These are phyloP conservation scores for Pollenia angustigena DNA, from an alignment of 2,888 invertebrate species.

Conservation along the genomic window DNA sequence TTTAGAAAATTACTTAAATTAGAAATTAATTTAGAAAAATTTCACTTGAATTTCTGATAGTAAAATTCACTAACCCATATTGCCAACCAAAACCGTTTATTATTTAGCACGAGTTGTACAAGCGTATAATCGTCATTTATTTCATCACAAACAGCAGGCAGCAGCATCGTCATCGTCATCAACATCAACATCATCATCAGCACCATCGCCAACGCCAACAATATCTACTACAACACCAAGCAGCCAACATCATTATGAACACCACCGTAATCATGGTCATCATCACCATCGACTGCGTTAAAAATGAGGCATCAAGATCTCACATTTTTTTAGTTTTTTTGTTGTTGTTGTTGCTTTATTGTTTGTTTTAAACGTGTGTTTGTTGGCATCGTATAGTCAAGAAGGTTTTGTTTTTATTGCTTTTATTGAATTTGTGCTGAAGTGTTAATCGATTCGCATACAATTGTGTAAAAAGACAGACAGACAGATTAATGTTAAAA, in stretches of 20 bases:
- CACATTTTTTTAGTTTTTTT: conserved; percentile 41
- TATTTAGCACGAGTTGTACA: conserved; percentile 47
- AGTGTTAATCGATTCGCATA: conserved; percentile 75
- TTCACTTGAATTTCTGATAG: too few relatives aligned
- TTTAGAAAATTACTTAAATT: too few relatives aligned
- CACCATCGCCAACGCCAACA: background rate
- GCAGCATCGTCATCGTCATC: conserved; percentile 8
- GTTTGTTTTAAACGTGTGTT: conserved; percentile 5
- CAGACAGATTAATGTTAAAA: conserved; percentile 75
- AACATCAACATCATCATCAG: background rate
- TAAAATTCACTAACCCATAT: conserved; percentile 8
- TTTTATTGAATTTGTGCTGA: conserved; percentile 60
- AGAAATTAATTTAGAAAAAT: too few relatives aligned
- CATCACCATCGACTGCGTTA: conserved; percentile 53
- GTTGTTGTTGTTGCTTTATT: conserved; percentile 17
- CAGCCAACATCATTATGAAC: background rate
- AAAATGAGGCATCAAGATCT: conserved; percentile 70
- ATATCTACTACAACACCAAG: background rate
- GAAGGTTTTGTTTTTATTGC: conserved; percentile 40
- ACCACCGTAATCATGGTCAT: conserved; percentile 47
- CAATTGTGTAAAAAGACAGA: conserved; percentile 67
- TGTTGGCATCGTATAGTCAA: conserved; percentile 23
- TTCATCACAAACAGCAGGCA: conserved; percentile 58
- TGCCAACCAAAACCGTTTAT: background rate
- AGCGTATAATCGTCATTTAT: conserved; percentile 68